Evolutionary conservation across 2,797 vertebrate species (phyloP).

Genomic region (Buceros bicornis): DNA sequence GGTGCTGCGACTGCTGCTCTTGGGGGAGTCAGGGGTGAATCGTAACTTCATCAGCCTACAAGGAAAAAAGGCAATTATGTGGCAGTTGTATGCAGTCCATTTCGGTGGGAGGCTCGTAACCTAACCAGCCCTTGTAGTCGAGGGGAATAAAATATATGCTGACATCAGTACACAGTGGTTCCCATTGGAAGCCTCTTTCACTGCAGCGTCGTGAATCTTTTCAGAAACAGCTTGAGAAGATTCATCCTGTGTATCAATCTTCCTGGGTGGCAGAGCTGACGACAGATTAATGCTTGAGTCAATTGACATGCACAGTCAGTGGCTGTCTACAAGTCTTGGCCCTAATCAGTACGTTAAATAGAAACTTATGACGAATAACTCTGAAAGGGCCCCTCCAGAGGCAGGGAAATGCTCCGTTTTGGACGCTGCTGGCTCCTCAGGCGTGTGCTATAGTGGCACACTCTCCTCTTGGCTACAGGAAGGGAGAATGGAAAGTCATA

Average conservation of each 20-base stretch:
- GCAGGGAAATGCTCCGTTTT: neutral
- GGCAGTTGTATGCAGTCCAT: conserved; percentile 18
- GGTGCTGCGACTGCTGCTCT: neutral
- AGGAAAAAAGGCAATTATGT: conserved; percentile 32
- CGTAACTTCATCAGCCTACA: conserved; percentile 43
- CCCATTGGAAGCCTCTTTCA: conserved; percentile 63
- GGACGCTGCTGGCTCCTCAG: neutral
- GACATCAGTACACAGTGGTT: conserved; percentile 65
- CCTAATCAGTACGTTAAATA: conserved; percentile 63
- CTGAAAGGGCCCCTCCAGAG: conserved; percentile 7
- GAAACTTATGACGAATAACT: conserved; percentile 51
- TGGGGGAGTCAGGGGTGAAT: neutral
- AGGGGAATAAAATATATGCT: conserved; percentile 65
- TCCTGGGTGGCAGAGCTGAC: conserved; percentile 51
- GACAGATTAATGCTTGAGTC: conserved; percentile 57
- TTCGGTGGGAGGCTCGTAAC: conserved; percentile 59
- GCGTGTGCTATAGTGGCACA: neutral
- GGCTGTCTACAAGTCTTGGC: conserved; percentile 34
- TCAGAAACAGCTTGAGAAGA: conserved; percentile 72
- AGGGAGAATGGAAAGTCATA: neutral
- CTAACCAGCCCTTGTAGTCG: conserved; percentile 56
- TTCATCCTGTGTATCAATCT: conserved; percentile 65
- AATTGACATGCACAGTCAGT: conserved; percentile 53
- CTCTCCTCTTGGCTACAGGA: neutral
- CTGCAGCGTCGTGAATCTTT: conserved; percentile 74